Base-by-base conservation (phyloP, 2,113 vertebrate species). In the Coptodon bakossiorum region DNA sequence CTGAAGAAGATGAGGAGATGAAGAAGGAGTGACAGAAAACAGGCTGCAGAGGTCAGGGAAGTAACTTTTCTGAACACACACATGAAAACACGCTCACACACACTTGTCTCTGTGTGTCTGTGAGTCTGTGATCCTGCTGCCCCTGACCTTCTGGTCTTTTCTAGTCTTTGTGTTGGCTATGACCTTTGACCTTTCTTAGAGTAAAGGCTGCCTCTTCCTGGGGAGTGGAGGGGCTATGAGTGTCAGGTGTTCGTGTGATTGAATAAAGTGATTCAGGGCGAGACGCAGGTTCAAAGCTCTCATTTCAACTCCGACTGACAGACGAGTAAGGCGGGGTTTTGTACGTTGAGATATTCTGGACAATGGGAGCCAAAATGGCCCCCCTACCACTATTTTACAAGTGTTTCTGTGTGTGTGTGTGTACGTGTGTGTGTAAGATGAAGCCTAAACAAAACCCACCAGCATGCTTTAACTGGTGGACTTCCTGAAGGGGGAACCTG, bases 101-200 rank as follows among this genome's bases (percentile, higher is more conserved):
- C 66, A 61, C 73, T 34, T 19, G 6, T 6, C n/a, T 27, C 82
- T 43, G 11, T 2, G 43, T 56, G 54, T 56, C 57, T 89, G 17
- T 2, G 43, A 63, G 48, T 50, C 76, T 89, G 27, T 91, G 82
- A 85, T 73, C 73, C 22, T 13, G 34, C 12, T 38, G 71, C 53
- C 85, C 29, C 80, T 83, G 84, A 91, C 86, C 89, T 66, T 40
- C 86, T 40, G 61, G 13, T 85, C 87, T 81, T 29, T 13, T 4
- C n/a, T 78, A 50, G 1, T 71, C 84, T 89, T 92, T 91, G 83
- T 81, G 76, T 52, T 45, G 43, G 8, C 54, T 16, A 9, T 86
- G 80, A 93, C 88, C 88, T 93, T 82, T 93, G 76, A 93, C 90
- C 83, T 88, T n/a, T 80, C 71, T 53, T 22, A 48, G 89, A 91